Conservation (phyloP, 2,797 vertebrate species). For the Lutjanus campechanus region DNA sequence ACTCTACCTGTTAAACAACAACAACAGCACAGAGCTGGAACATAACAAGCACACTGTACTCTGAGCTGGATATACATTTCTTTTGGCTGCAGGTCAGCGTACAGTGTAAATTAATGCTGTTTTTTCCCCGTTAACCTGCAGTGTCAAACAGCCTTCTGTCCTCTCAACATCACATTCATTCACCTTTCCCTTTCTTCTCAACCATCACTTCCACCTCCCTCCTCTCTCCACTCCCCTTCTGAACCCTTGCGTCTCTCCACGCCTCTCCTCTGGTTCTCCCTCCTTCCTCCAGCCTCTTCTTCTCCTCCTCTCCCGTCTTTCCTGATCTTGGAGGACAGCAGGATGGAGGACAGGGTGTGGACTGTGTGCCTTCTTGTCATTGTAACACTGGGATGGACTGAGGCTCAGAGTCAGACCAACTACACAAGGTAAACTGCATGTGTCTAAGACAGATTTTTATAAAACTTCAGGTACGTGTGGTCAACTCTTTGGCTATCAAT, state of each 20-base stretch:
- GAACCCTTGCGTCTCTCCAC: slow-evolving; percentile 51
- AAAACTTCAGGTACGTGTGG: not conserved
- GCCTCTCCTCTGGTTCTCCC: slow-evolving; percentile 51
- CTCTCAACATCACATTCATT: slow-evolving; percentile 22
- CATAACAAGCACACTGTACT: slow-evolving; percentile 36
- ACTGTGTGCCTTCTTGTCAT: slow-evolving; percentile 64
- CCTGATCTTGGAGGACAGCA: slow-evolving; percentile 66
- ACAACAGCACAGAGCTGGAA: slow-evolving; percentile 18
- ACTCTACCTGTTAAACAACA: slow-evolving; percentile 26
- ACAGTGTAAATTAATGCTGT: slow-evolving; percentile 18
- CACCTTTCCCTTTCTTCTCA: slow-evolving; percentile 56
- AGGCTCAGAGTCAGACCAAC: slow-evolving; percentile 72
- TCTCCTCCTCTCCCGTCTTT: slow-evolving; percentile 46
- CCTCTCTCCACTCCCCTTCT: not conserved
- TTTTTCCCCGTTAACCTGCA: slow-evolving; percentile 12
- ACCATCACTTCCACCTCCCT: slow-evolving; percentile 24
- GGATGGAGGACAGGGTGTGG: slow-evolving; percentile 83
- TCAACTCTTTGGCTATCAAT: not conserved
- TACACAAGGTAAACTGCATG: slow-evolving; percentile 66
- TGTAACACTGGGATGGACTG: slow-evolving; percentile 65
- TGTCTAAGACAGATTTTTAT: not conserved
- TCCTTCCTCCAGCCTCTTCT: slow-evolving; percentile 54
- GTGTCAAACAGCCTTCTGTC: slow-evolving; percentile 36
- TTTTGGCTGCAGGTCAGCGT: slow-evolving; percentile 20
- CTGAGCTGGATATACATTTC: slow-evolving; percentile 16